Base-by-base conservation (phyloP, 2,888 invertebrate genomes). In the Zhuqinia jingwanae region DNA sequence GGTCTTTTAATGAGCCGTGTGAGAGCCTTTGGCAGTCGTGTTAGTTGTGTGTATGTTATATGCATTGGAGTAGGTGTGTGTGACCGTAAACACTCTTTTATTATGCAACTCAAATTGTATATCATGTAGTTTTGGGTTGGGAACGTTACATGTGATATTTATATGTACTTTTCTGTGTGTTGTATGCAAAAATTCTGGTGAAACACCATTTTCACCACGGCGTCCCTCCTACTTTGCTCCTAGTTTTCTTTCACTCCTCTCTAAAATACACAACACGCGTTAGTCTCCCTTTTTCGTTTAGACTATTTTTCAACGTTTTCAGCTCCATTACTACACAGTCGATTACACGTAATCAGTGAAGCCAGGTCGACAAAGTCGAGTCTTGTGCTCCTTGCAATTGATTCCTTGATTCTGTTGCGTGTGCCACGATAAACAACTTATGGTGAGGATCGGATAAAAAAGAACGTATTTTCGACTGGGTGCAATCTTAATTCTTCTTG, bases 291-390 rank as follows among this genome's bases (percentile, higher is more conserved):
- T 77, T 76, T 47, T 65, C 6, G 30, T 8, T 53, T 22, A 65
- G n/a, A 45, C 76, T 60, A 81, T 86, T 86, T 76, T 25, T 60
- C 27, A 76, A 76, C 50, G 81, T 80, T 81, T 75, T 47, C 63
- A 53, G 63, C 79, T 85, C 30, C 50, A 80, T 63, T 65, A n/a
- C n/a, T n/a, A 42, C 50, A 42, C 81, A 86, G 81, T 86, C 81
- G 76, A 65, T 81, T 86, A 56, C 80, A 47, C 81, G 76, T 80
- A 86, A 81, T 86, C 86, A 86, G 53, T 86, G 81, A 65, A 86
- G 80, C 68, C 75, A 76, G 76, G 68, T 86, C 75, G 85, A 6
- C 36, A 36, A 8, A 65, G 80, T 25, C 75, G 17, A 56, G 56
- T 56, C 17, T 45, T 58, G 73, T 81, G 42, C 20, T 36, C 20